Percentiles rank a stretch among this genome's conserved stretches.
Conservation (phyloP, 2,888 invertebrate genomes). For the Venusia cambrica region DNA sequence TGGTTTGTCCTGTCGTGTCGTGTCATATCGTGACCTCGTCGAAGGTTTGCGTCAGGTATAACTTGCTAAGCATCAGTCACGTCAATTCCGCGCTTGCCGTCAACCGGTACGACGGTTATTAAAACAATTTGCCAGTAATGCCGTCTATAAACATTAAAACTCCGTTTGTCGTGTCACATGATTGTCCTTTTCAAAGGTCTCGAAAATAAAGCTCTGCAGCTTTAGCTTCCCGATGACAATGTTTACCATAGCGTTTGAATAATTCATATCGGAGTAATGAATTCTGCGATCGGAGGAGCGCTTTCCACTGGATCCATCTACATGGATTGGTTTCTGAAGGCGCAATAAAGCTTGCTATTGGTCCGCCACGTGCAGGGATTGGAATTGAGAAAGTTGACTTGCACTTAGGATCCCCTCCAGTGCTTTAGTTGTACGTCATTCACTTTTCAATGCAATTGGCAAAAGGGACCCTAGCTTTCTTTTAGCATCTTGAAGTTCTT, state of each 20-base stretch:
- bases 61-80: conserved; percentile 59
- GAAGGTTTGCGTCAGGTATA: conserved; percentile 39
- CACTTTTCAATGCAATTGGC: conserved; percentile 38
- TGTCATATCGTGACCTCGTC: conserved; percentile 45
- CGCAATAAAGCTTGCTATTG: conserved; percentile 41
- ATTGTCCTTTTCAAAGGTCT: conserved; percentile 23
- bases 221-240: conserved; percentile 24
- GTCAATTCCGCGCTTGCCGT: conserved; percentile 53
- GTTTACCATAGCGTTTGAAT: conserved; percentile 42
- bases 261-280: conserved; percentile 53
- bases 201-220: conserved; percentile 17
- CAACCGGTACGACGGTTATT: conserved; percentile 61
- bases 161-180: conserved; percentile 26
- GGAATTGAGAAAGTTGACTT: conserved; percentile 69
- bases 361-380: conserved; percentile 41
- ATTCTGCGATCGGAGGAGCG: conserved; percentile 42
- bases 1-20: no score
- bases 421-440: conserved; percentile 32
- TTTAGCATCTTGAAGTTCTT: no score
- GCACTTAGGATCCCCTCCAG: conserved; percentile 44
- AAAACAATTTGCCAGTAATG: conserved; percentile 41
- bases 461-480: conserved; percentile 10
- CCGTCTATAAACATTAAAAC: conserved; percentile 38
- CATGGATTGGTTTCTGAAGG: conserved; percentile 45
- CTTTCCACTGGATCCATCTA: conserved; percentile 45